Evolutionary conservation across 2,113 vertebrate species (phyloP).

Genomic region (Clarias macrocephalus): DNA sequence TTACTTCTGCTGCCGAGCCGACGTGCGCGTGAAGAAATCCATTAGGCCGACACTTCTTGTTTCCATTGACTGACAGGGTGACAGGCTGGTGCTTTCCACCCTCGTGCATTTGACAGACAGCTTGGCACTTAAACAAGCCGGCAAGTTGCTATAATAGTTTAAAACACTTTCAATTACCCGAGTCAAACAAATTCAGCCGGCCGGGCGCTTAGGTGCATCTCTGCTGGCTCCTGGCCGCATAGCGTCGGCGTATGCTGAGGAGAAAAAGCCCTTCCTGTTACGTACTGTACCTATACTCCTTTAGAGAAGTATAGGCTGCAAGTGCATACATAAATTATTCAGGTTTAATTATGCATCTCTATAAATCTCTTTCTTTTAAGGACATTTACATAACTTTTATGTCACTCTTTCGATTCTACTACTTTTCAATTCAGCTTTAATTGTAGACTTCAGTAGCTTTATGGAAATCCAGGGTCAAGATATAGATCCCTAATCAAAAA

Average conservation of each 20-base stretch:
- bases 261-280: slow-evolving; percentile 21
- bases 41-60: slow-evolving; percentile 99
- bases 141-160: slow-evolving; percentile 99
- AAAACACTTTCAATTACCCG: slow-evolving; percentile 99
- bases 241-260: not conserved
- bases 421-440: not conserved
- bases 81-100: slow-evolving; percentile 95
- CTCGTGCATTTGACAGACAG: slow-evolving; percentile 91
- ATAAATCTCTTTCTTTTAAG: not conserved
- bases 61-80: slow-evolving; percentile 99
- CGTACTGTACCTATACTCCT: no score
- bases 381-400: slow-evolving; percentile 1
- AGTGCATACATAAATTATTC: slow-evolving; percentile 2
- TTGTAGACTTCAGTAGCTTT: not conserved
- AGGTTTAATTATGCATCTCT: not conserved
- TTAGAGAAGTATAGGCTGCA: not conserved
- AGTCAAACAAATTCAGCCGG: slow-evolving; percentile 99
- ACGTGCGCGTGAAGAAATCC: slow-evolving; percentile 96
- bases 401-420: not conserved
- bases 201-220: slow-evolving; percentile 79
- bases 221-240: slow-evolving; percentile 59
- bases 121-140: slow-evolving; percentile 99
- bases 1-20: slow-evolving; percentile 85
- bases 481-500: not conserved
- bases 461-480: not conserved